Percentiles rank a stretch among this genome's conserved stretches.
phyloP scores from a whole-genome alignment of 2,797 vertebrate genomes.

The Enteromius thamalakanensis region DNA sequence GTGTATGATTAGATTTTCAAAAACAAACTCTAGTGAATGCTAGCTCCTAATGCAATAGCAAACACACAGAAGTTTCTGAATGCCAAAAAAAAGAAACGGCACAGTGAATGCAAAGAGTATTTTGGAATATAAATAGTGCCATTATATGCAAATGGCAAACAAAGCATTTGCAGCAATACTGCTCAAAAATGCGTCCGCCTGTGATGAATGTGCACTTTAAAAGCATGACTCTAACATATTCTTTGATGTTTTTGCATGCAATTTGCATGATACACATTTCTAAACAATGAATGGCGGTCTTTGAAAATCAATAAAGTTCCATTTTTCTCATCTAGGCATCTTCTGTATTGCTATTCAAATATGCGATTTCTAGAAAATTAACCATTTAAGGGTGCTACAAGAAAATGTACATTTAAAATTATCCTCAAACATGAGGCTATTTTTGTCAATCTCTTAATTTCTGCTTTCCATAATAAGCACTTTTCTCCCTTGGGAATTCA shows the following conservation, averaged over 20 bases:
- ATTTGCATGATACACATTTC: neutral
- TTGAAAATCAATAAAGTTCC: neutral
- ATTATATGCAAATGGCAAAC: neutral
- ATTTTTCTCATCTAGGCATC: neutral
- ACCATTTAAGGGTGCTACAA: neutral
- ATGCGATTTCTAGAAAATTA: neutral
- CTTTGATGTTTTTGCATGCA: neutral
- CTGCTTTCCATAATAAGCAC: neutral
- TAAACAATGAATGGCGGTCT: neutral
- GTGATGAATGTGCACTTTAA: constrained; percentile 3
- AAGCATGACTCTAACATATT: neutral
- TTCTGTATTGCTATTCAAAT: neutral
- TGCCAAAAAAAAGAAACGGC: neutral
- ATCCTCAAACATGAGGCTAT: no score
- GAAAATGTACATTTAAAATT: neutral
- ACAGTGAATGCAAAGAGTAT: neutral
- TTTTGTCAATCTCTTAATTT: neutral
- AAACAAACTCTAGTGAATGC: constrained; percentile 12
- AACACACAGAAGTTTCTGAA: neutral
- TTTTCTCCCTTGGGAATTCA: neutral
- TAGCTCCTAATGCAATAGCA: neutral
- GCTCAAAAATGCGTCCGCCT: neutral
- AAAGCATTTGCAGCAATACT: constrained; percentile 1
- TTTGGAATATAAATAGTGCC: neutral
- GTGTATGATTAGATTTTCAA: constrained; percentile 1